These are phyloP conservation scores for Melanotaenia trifasciata DNA, from an alignment of 2,797 vertebrate species.

Conservation along the genomic window DNA sequence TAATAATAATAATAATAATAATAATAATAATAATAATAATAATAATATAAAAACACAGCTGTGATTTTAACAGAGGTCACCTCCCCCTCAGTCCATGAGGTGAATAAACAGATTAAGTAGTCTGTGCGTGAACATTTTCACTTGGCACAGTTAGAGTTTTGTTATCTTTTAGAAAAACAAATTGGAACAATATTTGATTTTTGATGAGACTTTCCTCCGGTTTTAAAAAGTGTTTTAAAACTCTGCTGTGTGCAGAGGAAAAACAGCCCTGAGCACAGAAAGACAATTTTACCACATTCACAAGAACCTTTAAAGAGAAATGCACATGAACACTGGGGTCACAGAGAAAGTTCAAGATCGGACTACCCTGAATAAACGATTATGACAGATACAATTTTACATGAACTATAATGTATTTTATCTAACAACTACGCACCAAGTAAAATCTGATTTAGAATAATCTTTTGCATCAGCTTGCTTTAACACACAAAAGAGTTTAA, in stretches of 20 bases:
- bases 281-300: conserved; percentile 42
- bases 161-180: conserved; percentile 55
- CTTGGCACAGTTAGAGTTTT: conserved; percentile 22
- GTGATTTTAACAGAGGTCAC: conserved; percentile 31
- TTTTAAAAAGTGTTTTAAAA: conserved; percentile 35
- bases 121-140: conserved; percentile 28
- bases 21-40: conserved; percentile 6
- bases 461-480: background rate
- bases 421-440: background rate
- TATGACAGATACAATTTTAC: background rate
- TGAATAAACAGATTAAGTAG: conserved; percentile 31
- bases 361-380: background rate
- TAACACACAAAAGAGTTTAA: background rate
- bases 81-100: conserved; percentile 19
- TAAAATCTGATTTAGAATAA: background rate
- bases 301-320: conserved; percentile 18
- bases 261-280: conserved; percentile 33
- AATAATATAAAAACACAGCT: conserved; percentile 14
- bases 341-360: conserved; percentile 9
- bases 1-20: conserved; percentile 11
- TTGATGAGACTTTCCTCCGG: conserved; percentile 34
- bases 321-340: conserved; percentile 13
- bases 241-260: conserved; percentile 7
- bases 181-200: conserved; percentile 53
- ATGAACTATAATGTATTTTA: background rate